Evolutionary conservation across 2,113 vertebrate species (phyloP), one percentile per base, ranked within the genome.

Genomic region (Typhlomys cinereus): DNA sequence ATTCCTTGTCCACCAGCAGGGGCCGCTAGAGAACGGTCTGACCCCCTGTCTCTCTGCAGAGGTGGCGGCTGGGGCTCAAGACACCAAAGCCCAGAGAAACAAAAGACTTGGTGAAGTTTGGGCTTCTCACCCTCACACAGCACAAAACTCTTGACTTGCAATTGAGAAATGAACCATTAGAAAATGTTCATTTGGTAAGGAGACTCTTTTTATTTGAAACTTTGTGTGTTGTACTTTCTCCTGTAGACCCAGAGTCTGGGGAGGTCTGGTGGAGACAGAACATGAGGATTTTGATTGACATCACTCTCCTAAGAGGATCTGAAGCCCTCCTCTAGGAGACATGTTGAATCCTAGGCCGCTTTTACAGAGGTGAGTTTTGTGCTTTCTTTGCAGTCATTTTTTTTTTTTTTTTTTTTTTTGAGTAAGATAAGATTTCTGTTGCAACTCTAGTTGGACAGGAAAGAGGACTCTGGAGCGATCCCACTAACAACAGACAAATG

Each of bases 11-110:
- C 39, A 80, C 95, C 97, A 91, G 95, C 89, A 95, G 97, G 88
- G 95, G 95, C 31, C 71, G 95, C 96, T 88, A 82, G 89, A 96
- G 96, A 94, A 66, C 87, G 92, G 36, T 36, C 20, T 48, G 89
- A 31, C 36, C 36, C 21, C 3, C 34, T 66, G 14, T 6, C 12
- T 34, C 15, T 11, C 20, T 0, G 5, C 48, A 12, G 29, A 74
- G 27, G 18, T 8, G 52, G 10, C 4, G 31, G 7, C 23, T 11
- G 4, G 1, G 36, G 18, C 76, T 4, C 7, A 27, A 66, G 36
- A 50, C 12, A 64, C 36, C 1, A 48, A 70, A 18, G 2, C 61
- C 34, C 3, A 0, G 62, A 69, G 71, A 89, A 66, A 79, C 20
- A 13, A 9, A 48, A 73, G 34, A 10, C 6, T 39, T 11, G 20